A percentile compares a stretch with the other conserved stretches of the same genome.
Conservation (phyloP, 2,113 vertebrate species). For the Dunckerocampus dactyliophorus region DNA sequence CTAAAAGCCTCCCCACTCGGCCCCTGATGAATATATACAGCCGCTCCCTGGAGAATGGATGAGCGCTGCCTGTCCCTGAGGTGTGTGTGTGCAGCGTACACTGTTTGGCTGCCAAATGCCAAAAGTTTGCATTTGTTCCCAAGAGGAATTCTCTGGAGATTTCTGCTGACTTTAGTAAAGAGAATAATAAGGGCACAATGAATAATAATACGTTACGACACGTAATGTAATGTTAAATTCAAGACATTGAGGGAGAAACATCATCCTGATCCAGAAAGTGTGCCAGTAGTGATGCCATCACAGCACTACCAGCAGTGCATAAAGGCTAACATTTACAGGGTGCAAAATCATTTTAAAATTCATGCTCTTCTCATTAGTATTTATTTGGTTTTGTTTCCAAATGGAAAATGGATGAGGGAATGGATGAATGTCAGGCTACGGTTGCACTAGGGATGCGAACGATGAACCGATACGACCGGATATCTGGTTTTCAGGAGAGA, state of each 20-base stretch:
- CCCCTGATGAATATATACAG: constrained; percentile 22
- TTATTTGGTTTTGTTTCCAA: no score
- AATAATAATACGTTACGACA: constrained; percentile 26
- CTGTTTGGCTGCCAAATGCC: constrained; percentile 17
- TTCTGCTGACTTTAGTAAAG: constrained; percentile 10
- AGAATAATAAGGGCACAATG: constrained; percentile 37
- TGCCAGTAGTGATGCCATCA: background rate
- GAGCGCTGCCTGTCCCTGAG: constrained; percentile 32
- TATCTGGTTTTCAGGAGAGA: no score
- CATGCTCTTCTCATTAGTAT: no score
- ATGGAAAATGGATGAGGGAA: no score
- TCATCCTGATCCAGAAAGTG: constrained; percentile 4
- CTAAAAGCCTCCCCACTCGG: background rate
- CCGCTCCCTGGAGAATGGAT: constrained; percentile 13
- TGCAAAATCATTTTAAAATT: no score
- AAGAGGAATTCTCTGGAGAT: constrained; percentile 34
- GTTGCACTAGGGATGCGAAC: no score
- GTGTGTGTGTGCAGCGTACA: constrained; percentile 19
- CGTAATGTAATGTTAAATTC: constrained; percentile 41
- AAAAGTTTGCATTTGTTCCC: constrained; percentile 44
- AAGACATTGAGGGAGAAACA: constrained; percentile 6
- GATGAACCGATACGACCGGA: no score
- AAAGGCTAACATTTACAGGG: no score
- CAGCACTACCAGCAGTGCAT: no score
- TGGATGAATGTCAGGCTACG: no score